Base-by-base conservation (phyloP, 2,113 vertebrate species). In the Xiphophorus couchianus region DNA sequence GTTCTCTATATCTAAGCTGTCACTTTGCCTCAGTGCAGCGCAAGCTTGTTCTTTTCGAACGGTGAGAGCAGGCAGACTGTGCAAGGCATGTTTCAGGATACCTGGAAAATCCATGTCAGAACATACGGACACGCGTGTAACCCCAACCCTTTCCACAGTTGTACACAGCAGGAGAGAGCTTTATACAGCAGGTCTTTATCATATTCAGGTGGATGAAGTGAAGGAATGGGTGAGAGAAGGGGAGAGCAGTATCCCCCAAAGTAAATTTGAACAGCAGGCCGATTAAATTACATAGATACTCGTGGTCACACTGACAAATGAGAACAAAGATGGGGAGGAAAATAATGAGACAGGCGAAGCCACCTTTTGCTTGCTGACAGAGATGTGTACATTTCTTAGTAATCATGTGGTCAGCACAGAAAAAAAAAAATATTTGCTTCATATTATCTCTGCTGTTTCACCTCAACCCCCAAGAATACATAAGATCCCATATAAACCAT, bases 201-300 rank as follows among this genome's bases (percentile, higher is more conserved):
- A 88, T 83, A 87, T 90, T 90, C 78, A 84, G 76, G 84, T 88
- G 81, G 88, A 88, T 74, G 42, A 78, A 87, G 80, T 4, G 28
- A 70, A 39, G 71, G 82, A 89, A 80, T 42, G 72, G 79, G 72
- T 71, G 85, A 80, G 85, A 66, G 76, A 67, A 78, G 72, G 80
- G 78, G 78, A 69, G 80, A 87, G 78, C 79, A 66, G 88, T 86
- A 89, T 90, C 87, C 84, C 88, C 84, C 77, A 88, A 92, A 93
- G 90, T 94, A 91, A 92, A 92, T 94, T 90, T 91, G 87, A 94
- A 92, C 85, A 89, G 85, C 82, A 63, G 87, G 85, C 86, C 73
- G 73, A 93, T 92, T 88, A 93, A 93, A 95, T 94, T 93, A 91
- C 86, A 85, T 82, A 89, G 85, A 84, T 80, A 91, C 88, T 81